Evolutionary conservation across 2,113 vertebrate genomes (phyloP).

Genomic region (Holacanthus passer): DNA sequence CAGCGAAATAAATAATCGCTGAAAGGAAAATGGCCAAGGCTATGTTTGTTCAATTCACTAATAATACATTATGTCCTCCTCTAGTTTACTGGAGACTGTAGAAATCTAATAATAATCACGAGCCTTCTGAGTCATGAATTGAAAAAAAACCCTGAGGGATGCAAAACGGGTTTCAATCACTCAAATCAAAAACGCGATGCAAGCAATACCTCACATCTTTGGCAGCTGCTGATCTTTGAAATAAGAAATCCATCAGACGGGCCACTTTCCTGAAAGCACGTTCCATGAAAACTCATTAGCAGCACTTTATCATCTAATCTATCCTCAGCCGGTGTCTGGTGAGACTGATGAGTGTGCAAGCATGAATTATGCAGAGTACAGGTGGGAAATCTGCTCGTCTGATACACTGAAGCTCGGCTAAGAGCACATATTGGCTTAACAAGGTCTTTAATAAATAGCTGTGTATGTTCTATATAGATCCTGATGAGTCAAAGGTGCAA

Average conservation of each 20-base stretch:
- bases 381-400: slow-evolving; percentile 43
- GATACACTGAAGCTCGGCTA: slow-evolving; percentile 24
- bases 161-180: neutral
- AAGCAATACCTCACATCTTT: slow-evolving; percentile 6
- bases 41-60: no score
- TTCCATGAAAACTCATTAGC: slow-evolving; percentile 64
- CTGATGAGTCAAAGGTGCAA: neutral
- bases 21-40: neutral
- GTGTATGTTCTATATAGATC: neutral
- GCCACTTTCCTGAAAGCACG: slow-evolving; percentile 34
- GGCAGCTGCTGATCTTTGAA: slow-evolving; percentile 33
- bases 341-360: slow-evolving; percentile 48
- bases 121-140: neutral
- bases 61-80: neutral
- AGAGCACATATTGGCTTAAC: slow-evolving; percentile 22
- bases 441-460: neutral
- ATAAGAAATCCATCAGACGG: slow-evolving; percentile 35
- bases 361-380: slow-evolving; percentile 63
- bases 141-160: neutral
- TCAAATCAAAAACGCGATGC: slow-evolving; percentile 4
- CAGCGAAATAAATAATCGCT: neutral
- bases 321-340: slow-evolving; percentile 16
- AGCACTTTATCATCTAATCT: slow-evolving; percentile 54
- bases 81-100: neutral
- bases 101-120: neutral